phyloP scores from a whole-genome alignment of 2,113 vertebrate genomes.

The Erythrolamprus reginae region DNA sequence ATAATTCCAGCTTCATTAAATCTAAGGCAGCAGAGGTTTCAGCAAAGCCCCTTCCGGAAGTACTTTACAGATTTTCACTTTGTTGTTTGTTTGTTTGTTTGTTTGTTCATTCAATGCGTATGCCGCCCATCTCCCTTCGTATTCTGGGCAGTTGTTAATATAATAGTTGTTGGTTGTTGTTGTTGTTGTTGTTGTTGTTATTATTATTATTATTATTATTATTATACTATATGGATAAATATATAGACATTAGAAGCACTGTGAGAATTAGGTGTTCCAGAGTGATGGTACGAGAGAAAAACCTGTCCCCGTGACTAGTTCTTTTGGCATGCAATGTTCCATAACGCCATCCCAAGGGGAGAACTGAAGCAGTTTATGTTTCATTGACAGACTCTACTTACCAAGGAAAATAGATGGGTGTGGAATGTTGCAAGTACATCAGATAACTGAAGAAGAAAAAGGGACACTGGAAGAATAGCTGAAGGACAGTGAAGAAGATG shows the following conservation, averaged over 20 bases:
- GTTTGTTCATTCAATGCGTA: no score
- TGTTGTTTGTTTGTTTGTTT: no score
- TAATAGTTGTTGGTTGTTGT: no score
- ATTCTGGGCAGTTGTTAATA: no score
- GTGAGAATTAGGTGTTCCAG: neutral
- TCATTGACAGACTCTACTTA: neutral
- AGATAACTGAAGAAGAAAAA: neutral
- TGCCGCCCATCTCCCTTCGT: no score
- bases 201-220: no score
- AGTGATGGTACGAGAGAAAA: neutral
- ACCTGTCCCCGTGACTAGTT: neutral
- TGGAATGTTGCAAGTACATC: neutral
- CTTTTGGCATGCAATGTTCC: neutral
- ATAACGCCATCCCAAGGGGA: neutral
- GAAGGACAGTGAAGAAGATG: neutral
- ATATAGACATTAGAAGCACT: neutral
- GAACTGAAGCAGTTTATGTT: neutral
- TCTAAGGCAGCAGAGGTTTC: slow-evolving; percentile 56
- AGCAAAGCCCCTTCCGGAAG: slow-evolving; percentile 51
- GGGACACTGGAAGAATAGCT: neutral
- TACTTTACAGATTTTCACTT: neutral
- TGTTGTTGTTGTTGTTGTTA: no score
- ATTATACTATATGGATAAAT: no score
- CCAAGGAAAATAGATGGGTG: neutral
- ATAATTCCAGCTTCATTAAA: slow-evolving; percentile 68